A percentile compares a stretch with the other conserved stretches of the same genome.
These are phyloP conservation scores for Thecocarcelia acutangulata DNA, from an alignment of 2,888 invertebrate species.

Conservation along the genomic window DNA sequence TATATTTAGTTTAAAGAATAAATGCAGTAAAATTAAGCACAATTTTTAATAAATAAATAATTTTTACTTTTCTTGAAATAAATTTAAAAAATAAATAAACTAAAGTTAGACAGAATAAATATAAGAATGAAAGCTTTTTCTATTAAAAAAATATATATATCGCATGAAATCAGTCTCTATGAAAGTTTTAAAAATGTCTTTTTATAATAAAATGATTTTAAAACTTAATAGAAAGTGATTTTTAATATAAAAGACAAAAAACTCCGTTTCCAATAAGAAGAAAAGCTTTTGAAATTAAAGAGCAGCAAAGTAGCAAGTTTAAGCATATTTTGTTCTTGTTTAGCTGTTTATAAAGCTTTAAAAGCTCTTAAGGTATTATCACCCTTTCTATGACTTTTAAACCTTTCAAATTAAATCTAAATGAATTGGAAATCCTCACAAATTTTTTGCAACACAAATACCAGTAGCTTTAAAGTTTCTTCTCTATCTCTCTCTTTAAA, in stretches of 20 bases:
- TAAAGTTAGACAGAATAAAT: conserved; percentile 58
- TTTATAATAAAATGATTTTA: conserved; percentile 67
- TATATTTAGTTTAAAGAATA: conserved; percentile 63
- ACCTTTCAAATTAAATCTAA: conserved; percentile 39
- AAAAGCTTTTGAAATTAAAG: conserved; percentile 34
- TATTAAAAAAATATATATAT: conserved; percentile 38
- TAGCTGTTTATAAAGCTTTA: conserved; percentile 36
- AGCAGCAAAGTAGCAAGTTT: conserved; percentile 31
- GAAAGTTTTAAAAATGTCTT: conserved; percentile 76
- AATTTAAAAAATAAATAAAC: conserved; percentile 68
- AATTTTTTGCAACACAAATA: conserved; percentile 32
- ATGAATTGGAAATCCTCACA: conserved; percentile 61
- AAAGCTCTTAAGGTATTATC: conserved; percentile 28
- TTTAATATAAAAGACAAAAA: conserved; percentile 54
- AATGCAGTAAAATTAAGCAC: conserved; percentile 80
- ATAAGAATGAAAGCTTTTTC: conserved; percentile 47
- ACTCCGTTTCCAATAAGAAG: conserved; percentile 33
- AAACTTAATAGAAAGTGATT: conserved; percentile 80
- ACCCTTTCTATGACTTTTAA: conserved; percentile 40
- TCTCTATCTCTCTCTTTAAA: conserved; percentile 3
- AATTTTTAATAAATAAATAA: conserved; percentile 68
- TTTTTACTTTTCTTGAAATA: conserved; percentile 31
- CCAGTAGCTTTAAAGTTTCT: conserved; percentile 58
- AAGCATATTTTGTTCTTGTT: conserved; percentile 17
- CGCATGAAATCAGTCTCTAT: conserved; percentile 78